These are phyloP conservation scores for Clarias platycephalus DNA, from an alignment of 2,797 vertebrate species.

Conservation along the genomic window DNA sequence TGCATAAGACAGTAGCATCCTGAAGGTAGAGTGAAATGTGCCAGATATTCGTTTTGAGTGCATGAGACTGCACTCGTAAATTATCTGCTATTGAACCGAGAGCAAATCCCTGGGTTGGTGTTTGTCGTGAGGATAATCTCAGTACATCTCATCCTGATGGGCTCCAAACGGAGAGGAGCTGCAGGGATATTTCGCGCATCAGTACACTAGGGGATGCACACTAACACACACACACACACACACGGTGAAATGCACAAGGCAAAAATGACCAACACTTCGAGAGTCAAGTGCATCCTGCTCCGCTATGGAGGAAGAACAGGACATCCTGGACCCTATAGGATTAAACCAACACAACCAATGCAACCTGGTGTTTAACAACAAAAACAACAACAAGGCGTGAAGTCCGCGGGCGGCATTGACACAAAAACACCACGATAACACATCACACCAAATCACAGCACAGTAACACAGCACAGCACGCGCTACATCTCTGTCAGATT, in stretches of 20 bases:
- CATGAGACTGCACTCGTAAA: neutral
- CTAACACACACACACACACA: neutral
- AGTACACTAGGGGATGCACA: conserved; percentile 6
- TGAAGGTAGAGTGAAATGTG: neutral
- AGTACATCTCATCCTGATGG: conserved; percentile 1
- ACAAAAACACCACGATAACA: neutral
- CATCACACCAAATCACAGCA: conserved; percentile 1
- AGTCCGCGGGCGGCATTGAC: conserved; percentile 30
- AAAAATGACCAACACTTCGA: neutral
- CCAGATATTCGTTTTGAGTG: neutral
- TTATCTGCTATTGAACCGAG: neutral
- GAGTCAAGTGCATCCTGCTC: neutral
- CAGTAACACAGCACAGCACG: neutral
- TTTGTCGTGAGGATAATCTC: neutral
- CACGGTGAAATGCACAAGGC: neutral
- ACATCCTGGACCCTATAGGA: conserved; percentile 40
- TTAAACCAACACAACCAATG: conserved; percentile 20
- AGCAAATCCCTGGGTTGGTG: neutral
- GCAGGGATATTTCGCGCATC: conserved; percentile 18
- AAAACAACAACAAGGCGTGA: conserved; percentile 36
- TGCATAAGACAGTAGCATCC: neutral
- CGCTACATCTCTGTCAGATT: neutral
- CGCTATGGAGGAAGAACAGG: neutral
- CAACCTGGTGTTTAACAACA: conserved; percentile 4
- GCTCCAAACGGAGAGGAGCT: neutral